Percentiles rank a stretch among this genome's conserved stretches.
Evolutionary conservation across 2,888 invertebrate species (phyloP).

Genomic region (Octodonta nipae): DNA sequence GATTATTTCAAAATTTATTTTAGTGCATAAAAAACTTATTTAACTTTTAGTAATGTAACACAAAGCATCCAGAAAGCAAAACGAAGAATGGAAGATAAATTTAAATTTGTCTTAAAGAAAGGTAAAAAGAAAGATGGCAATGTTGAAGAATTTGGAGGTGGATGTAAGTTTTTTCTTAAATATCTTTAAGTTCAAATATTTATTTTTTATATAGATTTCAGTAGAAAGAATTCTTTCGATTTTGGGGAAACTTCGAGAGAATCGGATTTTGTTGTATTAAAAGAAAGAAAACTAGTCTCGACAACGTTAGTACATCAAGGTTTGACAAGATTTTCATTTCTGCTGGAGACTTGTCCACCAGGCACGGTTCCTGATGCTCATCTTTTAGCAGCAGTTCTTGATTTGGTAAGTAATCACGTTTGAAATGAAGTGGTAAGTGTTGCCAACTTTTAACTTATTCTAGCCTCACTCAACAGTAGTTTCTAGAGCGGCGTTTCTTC

Average conservation of each 20-base stretch:
- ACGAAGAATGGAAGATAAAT: slow-evolving; percentile 77
- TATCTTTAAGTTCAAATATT: neutral
- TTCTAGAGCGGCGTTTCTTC: slow-evolving; percentile 74
- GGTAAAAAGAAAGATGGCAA: slow-evolving; percentile 81
- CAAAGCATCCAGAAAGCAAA: slow-evolving; percentile 67
- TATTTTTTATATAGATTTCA: slow-evolving; percentile 45
- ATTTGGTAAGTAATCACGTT: slow-evolving; percentile 55
- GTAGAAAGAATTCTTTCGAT: slow-evolving; percentile 72
- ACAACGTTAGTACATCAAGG: slow-evolving; percentile 71
- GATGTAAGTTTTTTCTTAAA: slow-evolving; percentile 43
- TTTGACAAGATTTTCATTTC: slow-evolving; percentile 76
- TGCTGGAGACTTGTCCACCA: slow-evolving; percentile 89
- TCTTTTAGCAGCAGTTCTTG: slow-evolving; percentile 82
- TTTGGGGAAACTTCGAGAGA: slow-evolving; percentile 66
- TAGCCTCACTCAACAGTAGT: slow-evolving; percentile 90
- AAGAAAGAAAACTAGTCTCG: slow-evolving; percentile 75
- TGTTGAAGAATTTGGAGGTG: slow-evolving; percentile 70
- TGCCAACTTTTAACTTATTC: slow-evolving; percentile 17
- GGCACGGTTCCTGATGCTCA: slow-evolving; percentile 94
- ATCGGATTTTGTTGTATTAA: slow-evolving; percentile 76
- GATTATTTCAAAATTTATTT: no score
- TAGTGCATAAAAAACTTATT: neutral
- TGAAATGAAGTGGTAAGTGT: neutral
- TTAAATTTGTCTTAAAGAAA: slow-evolving; percentile 72
- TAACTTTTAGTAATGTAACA: slow-evolving; percentile 41